Evolutionary conservation across 2,113 vertebrate genomes (phyloP), one percentile per base, ranked within the genome.

Genomic region (Psilopogon haemacephalus): DNA sequence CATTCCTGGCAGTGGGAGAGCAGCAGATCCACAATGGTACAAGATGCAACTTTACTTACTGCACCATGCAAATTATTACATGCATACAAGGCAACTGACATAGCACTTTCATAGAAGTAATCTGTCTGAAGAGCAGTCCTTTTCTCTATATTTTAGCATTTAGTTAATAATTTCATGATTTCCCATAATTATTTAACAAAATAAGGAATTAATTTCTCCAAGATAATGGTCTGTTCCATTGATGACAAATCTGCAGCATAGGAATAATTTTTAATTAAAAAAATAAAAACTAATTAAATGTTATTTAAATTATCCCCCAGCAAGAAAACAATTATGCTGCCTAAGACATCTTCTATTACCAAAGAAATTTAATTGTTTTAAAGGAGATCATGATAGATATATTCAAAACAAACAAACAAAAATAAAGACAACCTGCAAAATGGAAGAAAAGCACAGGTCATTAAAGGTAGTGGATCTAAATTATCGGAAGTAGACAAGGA

Each of bases 11-110:
- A 86, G 44, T 46, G 33, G 27, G 8, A 88, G 35, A 62, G 58
- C 75, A 95, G 82, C 52, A 86, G 48, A 86, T 89, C 60, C 78
- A 89, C 72, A 91, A 37, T 37, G 58, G 52, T 52, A 90, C 35
- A 56, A 89, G 74, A 74, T 19, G 24, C n/a, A 95, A 96, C 91
- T 94, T 85, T 89, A 90, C 71, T 88, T 68, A 60, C 19, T 88
- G 62, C 89, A 86, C n/a, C 40, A 72, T 8, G 13, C 56, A 81
- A 64, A 74, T 91, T 59, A 75, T n/a, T 91, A 27, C 24, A 33
- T 37, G 24, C 28, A 71, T 83, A 11, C 20, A 60, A 69, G 60
- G 62, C 10, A 74, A 54, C 48, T 84, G 48, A 64, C 11, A 64
- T 9, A 78, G 21, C 20, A 64, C 11, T 74, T 83, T 73, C 54